Evolutionary conservation across 1,140 invertebrate genomes (phyloP), one percentile per base, ranked within the genome.

Genomic region (Cherax quadricarinatus): DNA sequence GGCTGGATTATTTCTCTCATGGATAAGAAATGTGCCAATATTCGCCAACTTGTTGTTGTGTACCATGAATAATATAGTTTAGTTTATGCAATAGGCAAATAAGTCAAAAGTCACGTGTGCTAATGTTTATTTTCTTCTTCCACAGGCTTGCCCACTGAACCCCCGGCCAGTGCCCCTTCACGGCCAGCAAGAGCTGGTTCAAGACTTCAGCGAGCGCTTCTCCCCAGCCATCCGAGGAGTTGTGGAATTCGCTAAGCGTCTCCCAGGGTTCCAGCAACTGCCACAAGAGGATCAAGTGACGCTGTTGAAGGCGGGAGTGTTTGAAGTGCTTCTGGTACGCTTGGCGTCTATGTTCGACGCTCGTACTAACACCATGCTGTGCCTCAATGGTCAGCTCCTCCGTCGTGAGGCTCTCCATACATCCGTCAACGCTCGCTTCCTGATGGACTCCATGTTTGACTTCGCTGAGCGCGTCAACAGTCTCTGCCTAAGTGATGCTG

Each of bases 201-300:
- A 91, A 41, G 90, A 91, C 78, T 98, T 98, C 95, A 98, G 98
- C 82, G 98, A 98, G 95, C 96, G 98, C 94, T 99, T 99, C 95
- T 98, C 98, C 24, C 98, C 98, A 92, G 98, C 98, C 66, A 99
- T 99, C 94, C 97, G 98, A 94, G 98, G 98, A 82, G 98, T 99
- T 4, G 98, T 99, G 79, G 98, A 99, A 95, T 99, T 99, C 95
- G 99, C 99, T 93, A 99, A 99, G 95, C 97, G 98, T 93, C 98
- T 99, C 94, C 99, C 99, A 91, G 99, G 99, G 86, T 99, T 99
- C 96, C 97, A 97, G 93, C 96, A 98, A 88, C 96, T 99, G 84
- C 97, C 98, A 41, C 98, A 99, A 95, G 98, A 99, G 94, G 99
- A 99, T 95, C 98, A 99, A 95, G 98, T 99, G 94, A 99, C 98